A percentile compares a stretch with the other conserved stretches of the same genome.
Conservation (phyloP, 2,113 vertebrate species). For the Noturus placidus region DNA sequence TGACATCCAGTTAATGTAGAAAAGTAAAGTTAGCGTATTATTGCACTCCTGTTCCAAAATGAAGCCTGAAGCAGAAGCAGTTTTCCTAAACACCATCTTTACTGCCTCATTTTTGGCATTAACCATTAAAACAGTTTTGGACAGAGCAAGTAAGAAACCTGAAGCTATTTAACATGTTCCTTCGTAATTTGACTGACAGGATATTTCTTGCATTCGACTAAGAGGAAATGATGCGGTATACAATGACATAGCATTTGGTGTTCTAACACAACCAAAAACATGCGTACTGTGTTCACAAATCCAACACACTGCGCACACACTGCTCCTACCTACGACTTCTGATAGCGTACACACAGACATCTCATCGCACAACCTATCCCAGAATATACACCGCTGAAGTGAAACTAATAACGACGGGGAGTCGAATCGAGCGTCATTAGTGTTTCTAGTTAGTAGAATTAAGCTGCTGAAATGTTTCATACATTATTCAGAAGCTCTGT, state of each 20-base stretch:
- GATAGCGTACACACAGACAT: neutral
- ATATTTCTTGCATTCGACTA: neutral
- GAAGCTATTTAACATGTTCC: neutral
- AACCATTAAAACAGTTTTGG: neutral
- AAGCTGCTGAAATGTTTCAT: constrained; percentile 34
- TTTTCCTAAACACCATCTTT: neutral
- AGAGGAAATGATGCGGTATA: neutral
- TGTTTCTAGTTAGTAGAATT: constrained; percentile 25
- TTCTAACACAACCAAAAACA: neutral
- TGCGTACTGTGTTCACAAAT: neutral
- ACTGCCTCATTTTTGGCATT: neutral
- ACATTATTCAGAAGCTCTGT: constrained; percentile 51
- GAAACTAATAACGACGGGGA: neutral
- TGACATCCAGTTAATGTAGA: neutral
- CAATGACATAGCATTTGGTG: neutral
- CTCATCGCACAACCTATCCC: neutral
- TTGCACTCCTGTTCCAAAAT: neutral
- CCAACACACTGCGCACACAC: neutral
- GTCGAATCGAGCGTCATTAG: constrained; percentile 18
- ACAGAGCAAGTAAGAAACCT: neutral
- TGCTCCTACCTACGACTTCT: neutral
- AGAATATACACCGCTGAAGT: neutral
- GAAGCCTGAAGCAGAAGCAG: neutral
- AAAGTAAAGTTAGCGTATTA: neutral
- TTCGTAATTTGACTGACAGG: neutral